Conservation (phyloP, 1,140 invertebrate species). For the Oryzaephilus surinamensis region DNA sequence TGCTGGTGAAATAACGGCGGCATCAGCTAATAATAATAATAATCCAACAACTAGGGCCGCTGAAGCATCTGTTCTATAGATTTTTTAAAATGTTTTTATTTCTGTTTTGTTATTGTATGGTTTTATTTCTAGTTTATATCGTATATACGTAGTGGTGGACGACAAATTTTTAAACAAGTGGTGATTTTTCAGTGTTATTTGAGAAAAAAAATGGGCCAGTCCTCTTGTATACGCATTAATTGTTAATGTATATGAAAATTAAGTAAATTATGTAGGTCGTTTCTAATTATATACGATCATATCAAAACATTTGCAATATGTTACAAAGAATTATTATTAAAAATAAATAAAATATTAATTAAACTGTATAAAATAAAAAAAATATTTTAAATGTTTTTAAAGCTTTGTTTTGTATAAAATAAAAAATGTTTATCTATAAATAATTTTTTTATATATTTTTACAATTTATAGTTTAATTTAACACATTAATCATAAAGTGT, state of each 20-base stretch:
- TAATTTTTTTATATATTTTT: constrained; percentile 24
- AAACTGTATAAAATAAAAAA: constrained; percentile 10
- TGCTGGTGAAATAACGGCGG: constrained; percentile 46
- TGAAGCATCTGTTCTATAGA: constrained; percentile 40
- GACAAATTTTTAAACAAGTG: constrained; percentile 4
- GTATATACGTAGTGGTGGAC: no score
- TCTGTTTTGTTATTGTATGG: no score
- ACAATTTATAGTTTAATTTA: constrained; percentile 23
- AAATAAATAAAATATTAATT: no score
- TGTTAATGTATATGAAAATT: constrained; percentile 8
- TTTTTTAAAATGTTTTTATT: neutral
- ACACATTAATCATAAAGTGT: constrained; percentile 27
- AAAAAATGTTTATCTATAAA: no score
- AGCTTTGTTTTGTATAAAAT: constrained; percentile 31
- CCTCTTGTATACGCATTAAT: constrained; percentile 22
- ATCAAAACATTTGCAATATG: constrained; percentile 10
- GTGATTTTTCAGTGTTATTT: constrained; percentile 1
- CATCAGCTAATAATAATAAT: constrained; percentile 43
- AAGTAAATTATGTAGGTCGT: no score
- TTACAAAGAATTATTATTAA: no score
- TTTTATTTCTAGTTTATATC: no score
- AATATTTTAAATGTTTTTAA: no score
- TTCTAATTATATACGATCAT: no score
- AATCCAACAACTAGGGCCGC: constrained; percentile 33
- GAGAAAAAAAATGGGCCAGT: constrained; percentile 18